These are phyloP conservation scores for Scaptomyza graminum DNA, from an alignment of 1,140 invertebrate genomes.

Conservation along the genomic window DNA sequence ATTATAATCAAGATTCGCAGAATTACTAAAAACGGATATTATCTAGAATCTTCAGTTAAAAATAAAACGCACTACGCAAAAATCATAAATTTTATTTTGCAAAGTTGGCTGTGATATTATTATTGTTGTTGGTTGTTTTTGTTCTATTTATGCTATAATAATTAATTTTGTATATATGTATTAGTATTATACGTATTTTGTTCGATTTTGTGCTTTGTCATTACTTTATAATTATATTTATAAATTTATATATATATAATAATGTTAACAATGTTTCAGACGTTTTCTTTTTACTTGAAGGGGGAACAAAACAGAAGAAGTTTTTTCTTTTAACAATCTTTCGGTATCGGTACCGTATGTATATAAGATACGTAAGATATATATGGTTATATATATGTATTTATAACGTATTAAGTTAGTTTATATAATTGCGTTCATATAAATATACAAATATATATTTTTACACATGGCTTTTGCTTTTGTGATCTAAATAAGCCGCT, in stretches of 20 bases:
- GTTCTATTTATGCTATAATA: slow-evolving; percentile 2
- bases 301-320: slow-evolving; percentile 11
- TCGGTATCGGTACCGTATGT: slow-evolving; percentile 10
- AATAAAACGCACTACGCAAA: slow-evolving; percentile 56
- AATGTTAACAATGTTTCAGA: slow-evolving; percentile 47
- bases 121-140: not conserved
- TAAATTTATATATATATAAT: slow-evolving; percentile 13
- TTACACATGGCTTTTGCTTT: slow-evolving; percentile 21
- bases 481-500: slow-evolving; percentile 14
- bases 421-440: slow-evolving; percentile 5
- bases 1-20: too few species aligned
- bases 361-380: slow-evolving; percentile 18
- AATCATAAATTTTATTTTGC: slow-evolving; percentile 50
- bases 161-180: slow-evolving; percentile 6
- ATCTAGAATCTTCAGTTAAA: slow-evolving; percentile 9
- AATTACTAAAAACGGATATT: too few species aligned
- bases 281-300: slow-evolving; percentile 24
- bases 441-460: slow-evolving; percentile 23
- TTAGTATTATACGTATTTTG: slow-evolving; percentile 17
- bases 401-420: slow-evolving; percentile 14
- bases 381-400: slow-evolving; percentile 21
- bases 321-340: slow-evolving; percentile 46
- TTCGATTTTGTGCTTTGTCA: slow-evolving; percentile 24
- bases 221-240: slow-evolving; percentile 10
- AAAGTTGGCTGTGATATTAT: not conserved